Conservation (phyloP, 2,113 vertebrate species). For the Orthochromis malagaraziensis region DNA sequence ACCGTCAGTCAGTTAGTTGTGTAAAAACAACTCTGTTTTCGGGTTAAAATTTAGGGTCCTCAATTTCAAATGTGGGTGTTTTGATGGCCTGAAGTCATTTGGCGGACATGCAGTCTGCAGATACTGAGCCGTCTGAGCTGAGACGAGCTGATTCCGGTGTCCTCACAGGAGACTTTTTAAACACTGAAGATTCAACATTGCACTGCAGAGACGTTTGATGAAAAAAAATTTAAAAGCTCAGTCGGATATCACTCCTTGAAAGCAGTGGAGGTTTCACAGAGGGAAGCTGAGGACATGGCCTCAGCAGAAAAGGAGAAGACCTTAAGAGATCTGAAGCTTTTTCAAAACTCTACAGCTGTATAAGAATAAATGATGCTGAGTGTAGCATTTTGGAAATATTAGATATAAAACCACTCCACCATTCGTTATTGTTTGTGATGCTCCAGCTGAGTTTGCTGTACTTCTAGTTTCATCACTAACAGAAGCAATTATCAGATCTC, state of each 20-base stretch:
- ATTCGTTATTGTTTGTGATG: slow-evolving; percentile 5
- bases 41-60: not conserved
- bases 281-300: slow-evolving; percentile 1
- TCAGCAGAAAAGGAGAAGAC: not conserved
- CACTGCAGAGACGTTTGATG: slow-evolving; percentile 20
- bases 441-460: not conserved
- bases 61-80: slow-evolving; percentile 10
- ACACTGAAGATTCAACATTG: not conserved
- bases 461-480: not conserved
- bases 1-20: slow-evolving; percentile 24
- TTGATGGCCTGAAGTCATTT: not conserved
- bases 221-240: not conserved
- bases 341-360: not conserved
- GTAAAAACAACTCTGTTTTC: slow-evolving; percentile 21
- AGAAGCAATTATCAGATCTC: not conserved
- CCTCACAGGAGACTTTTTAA: not conserved
- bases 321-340: not conserved
- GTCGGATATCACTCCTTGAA: not conserved
- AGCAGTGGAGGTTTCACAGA: not conserved
- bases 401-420: slow-evolving; percentile 3
- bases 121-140: not conserved
- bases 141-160: not conserved
- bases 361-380: not conserved
- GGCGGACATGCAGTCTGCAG: not conserved
- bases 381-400: slow-evolving; percentile 26